Evolutionary conservation across 2,797 vertebrate species (phyloP), one percentile per base, ranked within the genome.

Genomic region (Gorsachius magnificus): DNA sequence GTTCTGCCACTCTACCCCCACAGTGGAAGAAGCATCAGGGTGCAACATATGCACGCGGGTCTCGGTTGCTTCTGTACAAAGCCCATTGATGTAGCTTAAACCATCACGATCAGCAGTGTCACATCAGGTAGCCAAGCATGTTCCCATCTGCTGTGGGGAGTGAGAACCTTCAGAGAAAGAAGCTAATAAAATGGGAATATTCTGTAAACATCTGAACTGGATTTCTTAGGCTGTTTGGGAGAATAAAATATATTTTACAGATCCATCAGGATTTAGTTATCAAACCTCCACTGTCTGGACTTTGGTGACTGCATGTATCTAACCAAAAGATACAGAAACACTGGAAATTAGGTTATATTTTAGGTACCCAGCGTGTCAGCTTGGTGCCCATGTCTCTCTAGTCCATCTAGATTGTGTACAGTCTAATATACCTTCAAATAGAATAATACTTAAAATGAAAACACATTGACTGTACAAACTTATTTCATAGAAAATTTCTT

Each of bases 41-140:
- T 11, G 50, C 28, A 51, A 20, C 33, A 24, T 24, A 16, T 5
- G 19, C 26, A 8, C 1, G 0, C 2, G 35, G 17, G n/a, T 33
- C 56, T 79, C 16, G 6, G 29, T 13, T 72, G 50, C 51, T 89
- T 53, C 57, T 53, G 6, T 46, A 22, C 45, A 54, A 83, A 80
- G 38, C 18, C 68, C 78, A 68, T 4, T 0, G 2, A 22, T 3
- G 14, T 10, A 26, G 17, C 11, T 81, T 26, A 65, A 72, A 38
- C 7, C n/a, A 38, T 17, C 9, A 5, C 0, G 6, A 41, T 38
- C 56, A 61, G 65, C 82, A 74, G 41, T 33, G n/a, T 76, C 82
- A 81, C 46, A 11, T 10, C 1, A 2, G 38, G 26, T 14, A 82
- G 18, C 45, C 45, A 83, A 54, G 29, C 5, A 33, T 10, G 5